Conservation (phyloP, 2,888 invertebrate species). For the Coronaproctus castanopsis region DNA sequence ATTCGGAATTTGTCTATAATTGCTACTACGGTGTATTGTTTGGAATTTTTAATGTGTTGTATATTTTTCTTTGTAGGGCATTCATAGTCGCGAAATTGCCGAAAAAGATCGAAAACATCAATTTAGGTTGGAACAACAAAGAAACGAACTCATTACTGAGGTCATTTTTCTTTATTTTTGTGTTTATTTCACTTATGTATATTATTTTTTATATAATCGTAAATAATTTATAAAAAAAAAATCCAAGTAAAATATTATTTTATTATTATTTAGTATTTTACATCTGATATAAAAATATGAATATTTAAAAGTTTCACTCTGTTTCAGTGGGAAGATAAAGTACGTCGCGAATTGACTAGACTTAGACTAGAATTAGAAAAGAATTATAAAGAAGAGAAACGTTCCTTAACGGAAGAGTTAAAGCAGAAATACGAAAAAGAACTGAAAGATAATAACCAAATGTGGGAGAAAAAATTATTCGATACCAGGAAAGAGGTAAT, state of each 20-base stretch:
- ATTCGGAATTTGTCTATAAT: no score
- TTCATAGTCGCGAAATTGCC: slow-evolving; percentile 25
- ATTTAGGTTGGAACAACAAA: slow-evolving; percentile 28
- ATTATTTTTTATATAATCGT: no score
- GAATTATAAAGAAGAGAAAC: slow-evolving; percentile 38
- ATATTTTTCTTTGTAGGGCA: slow-evolving; percentile 14
- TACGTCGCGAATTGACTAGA: slow-evolving; percentile 39
- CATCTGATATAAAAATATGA: no score
- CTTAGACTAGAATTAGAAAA: slow-evolving; percentile 39
- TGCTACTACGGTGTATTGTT: no score
- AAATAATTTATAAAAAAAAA: no score
- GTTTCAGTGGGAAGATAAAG: slow-evolving; percentile 38
- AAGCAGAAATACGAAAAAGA: slow-evolving; percentile 37
- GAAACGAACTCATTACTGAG: slow-evolving; percentile 26
- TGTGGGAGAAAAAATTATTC: slow-evolving; percentile 32
- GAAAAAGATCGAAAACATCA: slow-evolving; percentile 28
- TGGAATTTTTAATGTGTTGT: no score
- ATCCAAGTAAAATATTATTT: no score
- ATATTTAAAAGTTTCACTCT: no score
- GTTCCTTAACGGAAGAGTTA: slow-evolving; percentile 34
- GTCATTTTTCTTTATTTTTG: slow-evolving; percentile 14
- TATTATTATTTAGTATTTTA: no score
- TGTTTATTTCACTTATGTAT: neutral
- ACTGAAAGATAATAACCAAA: slow-evolving; percentile 31
- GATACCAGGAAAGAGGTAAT: slow-evolving; percentile 34